Base-by-base conservation (phyloP, 2,797 vertebrate genomes). In the Heteromormyrus szaboi region DNA sequence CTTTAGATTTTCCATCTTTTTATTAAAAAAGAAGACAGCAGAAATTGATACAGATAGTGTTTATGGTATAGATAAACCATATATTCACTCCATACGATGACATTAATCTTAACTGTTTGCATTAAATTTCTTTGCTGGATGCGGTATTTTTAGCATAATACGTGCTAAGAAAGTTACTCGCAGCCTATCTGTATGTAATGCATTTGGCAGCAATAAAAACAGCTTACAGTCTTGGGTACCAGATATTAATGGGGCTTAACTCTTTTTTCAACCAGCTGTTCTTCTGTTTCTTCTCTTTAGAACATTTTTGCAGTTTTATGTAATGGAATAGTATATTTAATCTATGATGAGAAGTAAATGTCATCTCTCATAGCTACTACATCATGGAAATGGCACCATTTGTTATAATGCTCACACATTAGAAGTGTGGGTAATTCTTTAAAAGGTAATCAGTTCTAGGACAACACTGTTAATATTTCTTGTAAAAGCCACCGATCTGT, bases 111-210 rank as follows among this genome's bases (percentile, higher is more conserved):
- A 41, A 81, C 72, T 51, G 48, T 65, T 87, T 88, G 85, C 86
- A 17, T 89, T 62, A 44, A 37, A 87, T 89, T 56, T 44, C 33
- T 51, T 11, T 12, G 37, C n/a, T 37, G 89, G 85, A 56, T 22
- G 65, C 51, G 12, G 53, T 68, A 50, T 81, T 87, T 89, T 79
- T 79, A 41, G 51, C 72, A 48, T 54, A 89, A n/a, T 46, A 62
- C 33, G 56, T 81, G 89, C 89, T 53, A 59, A 89, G 72, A 62
- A 51, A 72, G 51, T 81, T 89, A 87, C 85, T 79, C 4, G 68
- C 44, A 56, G 85, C 68, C 85, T n/a, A 87, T 85, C 46, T 85
- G 83, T 87, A 89, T 72, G 86, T 86, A 89, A 89, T 86, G 54
- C 85, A 87, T 87, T 72, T 54, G 68, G 84, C 41, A 59, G 68